These are phyloP conservation scores for Dromaius novaehollandiae DNA, from an alignment of 2,113 vertebrate genomes.

Conservation along the genomic window DNA sequence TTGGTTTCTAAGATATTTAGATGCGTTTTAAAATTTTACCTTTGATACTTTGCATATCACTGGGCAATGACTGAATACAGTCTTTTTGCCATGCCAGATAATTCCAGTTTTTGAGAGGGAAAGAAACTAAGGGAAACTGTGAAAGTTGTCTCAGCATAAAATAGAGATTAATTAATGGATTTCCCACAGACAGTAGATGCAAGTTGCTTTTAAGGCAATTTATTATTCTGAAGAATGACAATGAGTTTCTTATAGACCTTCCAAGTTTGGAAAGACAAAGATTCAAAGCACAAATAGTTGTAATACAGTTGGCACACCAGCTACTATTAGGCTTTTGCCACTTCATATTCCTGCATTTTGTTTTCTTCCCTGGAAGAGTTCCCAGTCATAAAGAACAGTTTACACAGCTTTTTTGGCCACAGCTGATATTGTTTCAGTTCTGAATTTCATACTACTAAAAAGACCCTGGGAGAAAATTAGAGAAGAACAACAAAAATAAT, in stretches of 20 bases:
- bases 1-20: not conserved
- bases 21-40: not conserved
- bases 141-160: not conserved
- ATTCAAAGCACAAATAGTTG: not conserved
- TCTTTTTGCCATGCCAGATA: not conserved
- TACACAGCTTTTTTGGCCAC: not conserved
- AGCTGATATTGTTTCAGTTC: conserved; percentile 26
- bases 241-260: not conserved
- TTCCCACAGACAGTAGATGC: not conserved
- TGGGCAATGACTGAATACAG: not conserved
- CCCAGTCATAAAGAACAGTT: not conserved
- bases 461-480: conserved; percentile 3
- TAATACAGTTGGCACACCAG: not conserved
- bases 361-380: conserved; percentile 40
- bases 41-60: not conserved
- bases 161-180: not conserved
- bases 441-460: conserved; percentile 29
- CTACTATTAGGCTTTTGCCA: not conserved
- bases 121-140: not conserved
- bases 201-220: not conserved
- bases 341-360: not conserved
- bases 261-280: not conserved
- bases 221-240: not conserved
- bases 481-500: conserved; percentile 17
- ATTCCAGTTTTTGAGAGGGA: not conserved